Evolutionary conservation across 2,888 invertebrate genomes (phyloP).

Genomic region (Drosophila hamatofila): DNA sequence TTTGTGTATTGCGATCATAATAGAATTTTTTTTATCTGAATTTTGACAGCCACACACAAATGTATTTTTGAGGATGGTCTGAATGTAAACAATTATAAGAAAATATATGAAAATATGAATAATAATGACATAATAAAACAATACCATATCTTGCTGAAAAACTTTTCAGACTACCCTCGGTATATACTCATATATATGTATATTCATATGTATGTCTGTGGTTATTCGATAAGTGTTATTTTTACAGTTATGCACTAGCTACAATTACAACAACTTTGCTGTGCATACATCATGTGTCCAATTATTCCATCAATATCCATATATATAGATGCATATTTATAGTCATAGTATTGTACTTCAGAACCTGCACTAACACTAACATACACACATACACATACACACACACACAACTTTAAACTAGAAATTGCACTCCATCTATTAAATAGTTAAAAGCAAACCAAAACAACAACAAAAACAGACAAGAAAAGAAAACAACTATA

Average conservation of each 20-base stretch:
- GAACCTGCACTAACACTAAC: neutral
- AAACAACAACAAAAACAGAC: neutral
- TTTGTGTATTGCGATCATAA: neutral
- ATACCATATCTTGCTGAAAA: neutral
- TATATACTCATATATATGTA: neutral
- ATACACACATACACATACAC: neutral
- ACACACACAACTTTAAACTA: too few species aligned
- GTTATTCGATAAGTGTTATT: constrained; percentile 13
- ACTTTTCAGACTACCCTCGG: neutral
- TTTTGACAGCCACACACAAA: too few species aligned
- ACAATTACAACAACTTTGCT: too few species aligned
- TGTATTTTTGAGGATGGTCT: neutral
- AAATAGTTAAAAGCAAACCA: constrained; percentile 21
- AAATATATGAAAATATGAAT: neutral
- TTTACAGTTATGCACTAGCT: neutral
- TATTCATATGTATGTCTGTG: neutral
- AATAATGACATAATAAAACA: neutral
- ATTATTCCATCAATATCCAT: neutral
- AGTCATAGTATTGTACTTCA: too few species aligned
- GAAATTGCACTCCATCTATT: neutral
- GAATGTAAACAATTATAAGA: neutral
- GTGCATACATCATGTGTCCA: neutral
- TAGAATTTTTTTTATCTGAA: neutral
- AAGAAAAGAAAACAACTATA: neutral
- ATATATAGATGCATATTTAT: too few species aligned